Conservation (phyloP, 2,113 vertebrate genomes). For the Colius striatus region DNA sequence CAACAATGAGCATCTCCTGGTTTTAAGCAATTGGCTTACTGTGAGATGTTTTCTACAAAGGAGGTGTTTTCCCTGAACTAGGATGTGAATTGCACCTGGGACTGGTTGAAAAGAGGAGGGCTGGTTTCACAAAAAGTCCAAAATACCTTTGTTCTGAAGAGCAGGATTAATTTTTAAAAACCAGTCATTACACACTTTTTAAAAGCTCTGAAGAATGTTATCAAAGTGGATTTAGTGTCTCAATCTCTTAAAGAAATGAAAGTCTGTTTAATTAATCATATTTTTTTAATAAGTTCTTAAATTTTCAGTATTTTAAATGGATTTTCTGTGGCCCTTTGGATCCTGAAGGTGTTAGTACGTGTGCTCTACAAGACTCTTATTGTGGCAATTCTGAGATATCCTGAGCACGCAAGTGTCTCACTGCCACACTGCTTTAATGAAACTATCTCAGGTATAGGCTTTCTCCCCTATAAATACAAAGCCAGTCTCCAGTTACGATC, state of each 20-base stretch:
- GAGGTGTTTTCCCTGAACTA: neutral
- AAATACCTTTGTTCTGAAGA: neutral
- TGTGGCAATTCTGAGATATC: neutral
- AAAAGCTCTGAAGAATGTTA: neutral
- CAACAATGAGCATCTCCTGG: neutral
- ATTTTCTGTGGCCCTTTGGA: neutral
- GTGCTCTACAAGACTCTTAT: neutral
- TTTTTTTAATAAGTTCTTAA: neutral
- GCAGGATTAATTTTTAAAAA: neutral
- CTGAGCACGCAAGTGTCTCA: neutral
- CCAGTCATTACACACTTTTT: neutral
- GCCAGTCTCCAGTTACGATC: neutral
- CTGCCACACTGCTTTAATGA: neutral
- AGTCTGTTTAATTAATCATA: neutral
- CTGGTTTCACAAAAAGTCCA: neutral
- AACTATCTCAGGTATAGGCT: neutral
- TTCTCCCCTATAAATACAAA: neutral
- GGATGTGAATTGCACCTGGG: neutral
- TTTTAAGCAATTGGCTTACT: neutral
- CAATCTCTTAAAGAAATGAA: neutral
- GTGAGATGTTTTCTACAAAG: neutral
- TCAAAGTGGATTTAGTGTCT: neutral
- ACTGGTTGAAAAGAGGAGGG: neutral
- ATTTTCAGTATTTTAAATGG: neutral
- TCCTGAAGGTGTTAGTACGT: neutral